phyloP scores from a whole-genome alignment of 2,797 vertebrate species.

The Tokudaia muenninki region DNA sequence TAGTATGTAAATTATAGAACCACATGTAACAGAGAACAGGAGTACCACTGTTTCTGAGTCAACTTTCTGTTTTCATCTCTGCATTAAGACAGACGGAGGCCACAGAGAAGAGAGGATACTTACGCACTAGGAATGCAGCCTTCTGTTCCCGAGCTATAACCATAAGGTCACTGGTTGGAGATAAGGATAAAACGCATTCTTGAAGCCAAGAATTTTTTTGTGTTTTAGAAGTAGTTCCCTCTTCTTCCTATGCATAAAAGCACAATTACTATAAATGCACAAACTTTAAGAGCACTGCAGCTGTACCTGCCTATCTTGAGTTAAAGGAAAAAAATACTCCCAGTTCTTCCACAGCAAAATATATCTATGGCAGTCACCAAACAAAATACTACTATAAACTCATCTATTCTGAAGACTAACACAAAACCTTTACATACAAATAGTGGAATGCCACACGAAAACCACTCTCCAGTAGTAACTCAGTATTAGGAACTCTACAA shows the following conservation, averaged over 20 bases:
- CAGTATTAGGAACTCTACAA: background rate
- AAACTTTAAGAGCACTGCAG: background rate
- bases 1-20: background rate
- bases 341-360: conserved; percentile 30
- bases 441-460: background rate
- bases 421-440: background rate
- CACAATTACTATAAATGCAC: background rate
- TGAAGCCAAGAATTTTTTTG: conserved; percentile 94
- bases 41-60: background rate
- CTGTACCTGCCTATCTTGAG: background rate
- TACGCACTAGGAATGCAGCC: conserved; percentile 96
- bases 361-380: background rate
- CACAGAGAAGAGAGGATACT: conserved; percentile 76
- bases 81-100: background rate
- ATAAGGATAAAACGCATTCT: conserved; percentile 95
- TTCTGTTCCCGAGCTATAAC: conserved; percentile 96
- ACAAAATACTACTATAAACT: background rate
- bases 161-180: conserved; percentile 96
- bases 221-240: conserved; percentile 87
- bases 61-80: background rate
- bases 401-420: conserved; percentile 19
- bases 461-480: background rate
- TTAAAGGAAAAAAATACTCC: background rate
- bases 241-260: conserved; percentile 87
- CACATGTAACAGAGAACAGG: background rate